Percentiles rank a stretch among this genome's conserved stretches.
Conservation (phyloP, 2,888 invertebrate species). For the Folsomia candida region DNA sequence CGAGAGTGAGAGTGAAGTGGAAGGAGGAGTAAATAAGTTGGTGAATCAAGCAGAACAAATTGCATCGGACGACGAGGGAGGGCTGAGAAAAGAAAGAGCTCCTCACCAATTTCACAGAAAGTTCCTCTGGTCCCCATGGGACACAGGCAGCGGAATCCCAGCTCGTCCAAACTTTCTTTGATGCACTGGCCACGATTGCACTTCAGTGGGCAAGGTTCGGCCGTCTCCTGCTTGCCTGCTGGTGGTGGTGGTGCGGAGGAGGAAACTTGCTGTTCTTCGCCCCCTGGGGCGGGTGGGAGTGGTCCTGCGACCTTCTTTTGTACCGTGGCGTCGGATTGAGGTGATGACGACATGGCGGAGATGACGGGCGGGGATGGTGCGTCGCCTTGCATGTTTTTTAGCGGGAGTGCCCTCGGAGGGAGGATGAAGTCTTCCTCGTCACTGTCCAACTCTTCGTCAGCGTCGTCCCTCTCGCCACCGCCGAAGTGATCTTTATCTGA, state of each 20-base stretch:
- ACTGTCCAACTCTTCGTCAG: too few relatives aligned
- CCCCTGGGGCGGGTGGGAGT: background rate
- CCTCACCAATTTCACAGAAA: slow-evolving; percentile 48
- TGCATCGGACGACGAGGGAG: background rate
- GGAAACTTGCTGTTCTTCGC: background rate
- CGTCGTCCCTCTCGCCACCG: slow-evolving; percentile 18
- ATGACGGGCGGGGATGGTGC: background rate
- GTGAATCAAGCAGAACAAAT: too few relatives aligned
- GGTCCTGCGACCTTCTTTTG: background rate
- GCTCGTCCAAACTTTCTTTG: slow-evolving; percentile 28
- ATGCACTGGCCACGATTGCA: slow-evolving; percentile 40
- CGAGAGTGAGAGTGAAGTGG: too few relatives aligned
- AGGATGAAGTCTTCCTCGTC: slow-evolving; percentile 18
- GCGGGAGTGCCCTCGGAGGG: slow-evolving; percentile 11
- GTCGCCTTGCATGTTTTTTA: background rate
- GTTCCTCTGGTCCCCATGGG: slow-evolving; percentile 47
- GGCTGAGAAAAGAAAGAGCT: background rate
- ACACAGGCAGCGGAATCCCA: slow-evolving; percentile 47
- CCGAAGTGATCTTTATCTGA: slow-evolving; percentile 17
- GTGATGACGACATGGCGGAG: too few relatives aligned
- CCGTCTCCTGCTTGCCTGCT: slow-evolving; percentile 19
- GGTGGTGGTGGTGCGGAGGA: slow-evolving; percentile 8
- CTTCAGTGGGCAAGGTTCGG: slow-evolving; percentile 37
- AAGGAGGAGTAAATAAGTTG: too few relatives aligned
- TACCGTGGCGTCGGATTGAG: background rate